phyloP scores from a whole-genome alignment of 1,140 invertebrate genomes.

The Sinella curviseta region DNA sequence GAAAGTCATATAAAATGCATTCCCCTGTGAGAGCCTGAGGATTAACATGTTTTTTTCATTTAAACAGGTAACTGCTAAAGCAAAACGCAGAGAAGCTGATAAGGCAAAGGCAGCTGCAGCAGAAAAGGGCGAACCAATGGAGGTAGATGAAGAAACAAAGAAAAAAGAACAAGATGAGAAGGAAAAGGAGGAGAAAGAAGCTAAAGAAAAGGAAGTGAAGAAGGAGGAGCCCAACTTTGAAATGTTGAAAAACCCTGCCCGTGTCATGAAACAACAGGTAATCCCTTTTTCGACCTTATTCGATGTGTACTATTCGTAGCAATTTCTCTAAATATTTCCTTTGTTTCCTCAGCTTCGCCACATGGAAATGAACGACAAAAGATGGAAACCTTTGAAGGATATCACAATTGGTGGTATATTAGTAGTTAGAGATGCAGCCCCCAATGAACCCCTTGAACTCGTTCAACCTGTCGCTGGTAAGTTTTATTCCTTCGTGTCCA shows the following conservation, averaged over 20 bases:
- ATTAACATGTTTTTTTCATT: not conserved
- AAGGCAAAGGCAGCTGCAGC: conserved; percentile 62
- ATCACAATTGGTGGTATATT: conserved; percentile 92
- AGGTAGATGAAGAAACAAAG: conserved; percentile 56
- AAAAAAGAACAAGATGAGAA: conserved; percentile 57
- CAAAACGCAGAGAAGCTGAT: conserved; percentile 74
- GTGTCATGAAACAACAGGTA: conserved; percentile 86
- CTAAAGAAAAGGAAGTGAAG: conserved; percentile 72
- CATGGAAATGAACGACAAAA: conserved; percentile 74
- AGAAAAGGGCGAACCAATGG: conserved; percentile 57
- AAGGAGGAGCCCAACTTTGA: conserved; percentile 79
- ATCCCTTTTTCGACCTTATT: too few species aligned
- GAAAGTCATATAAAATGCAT: not conserved
- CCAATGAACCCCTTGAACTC: conserved; percentile 77
- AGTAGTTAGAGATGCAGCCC: conserved; percentile 82
- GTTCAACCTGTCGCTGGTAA: conserved; percentile 86
- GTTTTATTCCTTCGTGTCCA: not conserved
- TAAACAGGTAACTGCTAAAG: conserved; percentile 71
- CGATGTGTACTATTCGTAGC: not conserved
- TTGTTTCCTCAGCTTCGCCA: conserved; percentile 71
- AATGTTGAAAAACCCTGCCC: conserved; percentile 88
- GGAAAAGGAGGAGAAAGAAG: conserved; percentile 60
- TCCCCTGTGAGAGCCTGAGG: not conserved
- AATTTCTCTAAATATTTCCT: too few species aligned
- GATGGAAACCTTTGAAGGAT: conserved; percentile 86